A percentile compares a stretch with the other conserved stretches of the same genome.
These are phyloP conservation scores for Mobula hypostoma DNA, from an alignment of 2,113 vertebrate genomes.

Conservation along the genomic window DNA sequence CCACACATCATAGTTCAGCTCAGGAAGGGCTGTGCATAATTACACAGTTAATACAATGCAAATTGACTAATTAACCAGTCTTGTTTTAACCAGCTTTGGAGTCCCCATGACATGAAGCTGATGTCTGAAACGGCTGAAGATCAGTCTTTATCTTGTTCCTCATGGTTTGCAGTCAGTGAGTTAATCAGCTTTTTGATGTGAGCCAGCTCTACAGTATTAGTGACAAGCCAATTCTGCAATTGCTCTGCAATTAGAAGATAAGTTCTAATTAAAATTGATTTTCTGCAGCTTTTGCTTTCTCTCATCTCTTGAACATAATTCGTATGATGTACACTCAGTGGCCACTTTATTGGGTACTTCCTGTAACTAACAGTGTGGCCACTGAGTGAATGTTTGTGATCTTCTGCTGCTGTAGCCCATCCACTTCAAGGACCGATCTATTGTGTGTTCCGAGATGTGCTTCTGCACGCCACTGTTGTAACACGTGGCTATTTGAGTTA, in stretches of 20 bases:
- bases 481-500: no score
- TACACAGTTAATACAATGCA: conserved; percentile 49
- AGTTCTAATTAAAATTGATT: conserved; percentile 80
- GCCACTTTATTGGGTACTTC: no score
- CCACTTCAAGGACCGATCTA: no score
- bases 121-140: conserved; percentile 52
- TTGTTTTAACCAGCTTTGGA: conserved; percentile 50
- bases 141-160: conserved; percentile 59
- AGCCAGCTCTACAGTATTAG: conserved; percentile 69
- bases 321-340: neutral
- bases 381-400: no score
- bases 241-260: conserved; percentile 70
- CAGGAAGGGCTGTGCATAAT: conserved; percentile 47
- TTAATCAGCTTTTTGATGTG: conserved; percentile 63
- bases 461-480: no score
- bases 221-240: conserved; percentile 72
- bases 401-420: no score
- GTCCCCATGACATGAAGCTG: conserved; percentile 48
- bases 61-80: neutral
- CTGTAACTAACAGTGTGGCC: no score
- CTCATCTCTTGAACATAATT: neutral
- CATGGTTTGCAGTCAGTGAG: conserved; percentile 59
- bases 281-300: conserved; percentile 40
- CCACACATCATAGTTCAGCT: neutral
- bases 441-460: no score